phyloP scores from a whole-genome alignment of 2,797 vertebrate species.

The Arremon brunneinucha region DNA sequence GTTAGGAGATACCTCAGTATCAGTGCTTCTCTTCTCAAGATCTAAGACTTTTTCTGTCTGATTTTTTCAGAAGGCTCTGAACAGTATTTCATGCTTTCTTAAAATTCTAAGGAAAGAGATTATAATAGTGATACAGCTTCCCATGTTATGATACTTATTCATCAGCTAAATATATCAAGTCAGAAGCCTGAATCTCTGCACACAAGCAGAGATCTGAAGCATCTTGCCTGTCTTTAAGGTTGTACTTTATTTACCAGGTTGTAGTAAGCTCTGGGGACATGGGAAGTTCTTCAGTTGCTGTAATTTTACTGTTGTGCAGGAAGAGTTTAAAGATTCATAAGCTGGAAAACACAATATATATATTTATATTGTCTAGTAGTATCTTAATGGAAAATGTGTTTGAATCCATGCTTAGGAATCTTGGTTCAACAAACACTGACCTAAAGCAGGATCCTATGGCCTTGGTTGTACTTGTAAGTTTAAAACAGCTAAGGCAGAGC shows the following conservation, averaged over 20 bases:
- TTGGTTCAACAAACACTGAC: not conserved
- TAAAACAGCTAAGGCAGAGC: not conserved
- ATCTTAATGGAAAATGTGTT: not conserved
- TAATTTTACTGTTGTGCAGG: not conserved
- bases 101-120: not conserved
- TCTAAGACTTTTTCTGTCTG: not conserved
- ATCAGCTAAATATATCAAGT: not conserved
- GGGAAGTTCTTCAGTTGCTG: not conserved
- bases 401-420: not conserved
- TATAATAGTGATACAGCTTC: not conserved
- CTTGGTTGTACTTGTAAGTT: not conserved
- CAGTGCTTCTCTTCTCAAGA: not conserved
- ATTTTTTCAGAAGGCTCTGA: not conserved
- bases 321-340: not conserved
- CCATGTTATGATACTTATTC: not conserved
- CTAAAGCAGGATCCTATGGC: not conserved
- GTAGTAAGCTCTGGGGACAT: not conserved
- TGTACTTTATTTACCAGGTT: not conserved
- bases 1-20: not conserved
- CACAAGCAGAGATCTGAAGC: not conserved
- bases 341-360: fast-evolving
- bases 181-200: not conserved
- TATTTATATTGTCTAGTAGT: no score
- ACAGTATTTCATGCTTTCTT: not conserved
- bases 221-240: not conserved